Evolutionary conservation across 2,888 invertebrate species (phyloP), one percentile per base, ranked within the genome.

Genomic region (Alcis repandata): DNA sequence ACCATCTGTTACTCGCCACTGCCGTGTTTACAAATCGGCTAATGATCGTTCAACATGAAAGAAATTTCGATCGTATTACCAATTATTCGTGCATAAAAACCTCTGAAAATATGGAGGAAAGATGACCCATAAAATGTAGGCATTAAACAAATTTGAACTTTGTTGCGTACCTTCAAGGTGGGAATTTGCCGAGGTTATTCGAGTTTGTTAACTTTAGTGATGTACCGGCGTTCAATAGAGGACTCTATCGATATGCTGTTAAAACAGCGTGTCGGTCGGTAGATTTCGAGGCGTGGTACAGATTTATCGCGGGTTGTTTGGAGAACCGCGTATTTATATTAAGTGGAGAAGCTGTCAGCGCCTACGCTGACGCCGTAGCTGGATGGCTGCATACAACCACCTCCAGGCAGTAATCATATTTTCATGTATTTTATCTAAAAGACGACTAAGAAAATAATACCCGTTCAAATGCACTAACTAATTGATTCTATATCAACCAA

Each of bases 301-400:
- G 86, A 91, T 90, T 90, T 91, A 92, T 89, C 84, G 86, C 85
- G 84, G 81, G 83, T 84, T 84, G 90, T 91, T 88, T 87, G 86
- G 81, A 88, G 88, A 83, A 83, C 87, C 84, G 85, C 86, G 88
- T 91, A 91, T 93, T 91, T 92, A 92, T 93, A 92, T 92, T 90
- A 91, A 91, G 92, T 92, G 90, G 91, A 84, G 86, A 79, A 89
- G 88, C 91, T 91, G 91, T 92, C 91, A 88, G 88, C 92, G 86
- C 91, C 90, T 89, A 92, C 92, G 89, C 91, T 82, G 88, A 87
- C 84, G 87, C 86, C 79, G 79, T 72, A 74, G 74, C 72, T 86
- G 92, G 91, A 92, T 73, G 90, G 91, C 78, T 83, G 77, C 84
- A 92, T 92, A 85, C 92, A 89, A 89, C 78, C 88, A 72, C 70